Conservation (phyloP, 2,797 vertebrate genomes). For the Acestrorhynchus altus region DNA sequence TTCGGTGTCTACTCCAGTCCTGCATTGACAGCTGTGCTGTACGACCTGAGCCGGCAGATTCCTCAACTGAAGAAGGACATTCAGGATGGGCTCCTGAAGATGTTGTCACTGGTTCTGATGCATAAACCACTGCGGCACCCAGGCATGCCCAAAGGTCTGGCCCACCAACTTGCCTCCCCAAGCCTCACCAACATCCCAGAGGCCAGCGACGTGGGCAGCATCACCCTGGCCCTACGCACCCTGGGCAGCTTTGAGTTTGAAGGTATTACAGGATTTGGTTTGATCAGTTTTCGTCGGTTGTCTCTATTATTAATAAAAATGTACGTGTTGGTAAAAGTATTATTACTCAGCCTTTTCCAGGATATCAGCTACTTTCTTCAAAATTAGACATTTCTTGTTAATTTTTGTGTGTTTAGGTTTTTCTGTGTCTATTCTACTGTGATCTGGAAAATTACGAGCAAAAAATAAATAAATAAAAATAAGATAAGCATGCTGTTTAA, state of each 20-base stretch:
- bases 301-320: background rate
- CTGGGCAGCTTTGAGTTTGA: conserved; percentile 98
- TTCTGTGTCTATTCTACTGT: too few relatives aligned
- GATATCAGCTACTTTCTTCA: too few relatives aligned
- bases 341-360: too few relatives aligned
- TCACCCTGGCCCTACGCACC: conserved; percentile 94
- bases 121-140: conserved; percentile 96
- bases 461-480: too few relatives aligned
- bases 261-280: conserved; percentile 74
- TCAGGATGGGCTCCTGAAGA: conserved; percentile 97
- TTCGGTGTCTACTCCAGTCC: conserved; percentile 76
- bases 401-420: too few relatives aligned
- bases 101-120: conserved; percentile 98
- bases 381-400: too few relatives aligned
- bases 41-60: conserved; percentile 97
- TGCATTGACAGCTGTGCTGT: conserved; percentile 93
- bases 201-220: conserved; percentile 95
- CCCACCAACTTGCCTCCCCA: conserved; percentile 93
- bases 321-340: background rate
- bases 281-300: background rate
- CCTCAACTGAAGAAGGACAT: conserved; percentile 98
- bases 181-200: conserved; percentile 96
- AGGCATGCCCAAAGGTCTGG: conserved; percentile 97
- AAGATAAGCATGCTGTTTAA: too few relatives aligned
- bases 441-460: too few relatives aligned